Conservation (phyloP, 2,113 vertebrate genomes). For the Anser brachyrhynchus region DNA sequence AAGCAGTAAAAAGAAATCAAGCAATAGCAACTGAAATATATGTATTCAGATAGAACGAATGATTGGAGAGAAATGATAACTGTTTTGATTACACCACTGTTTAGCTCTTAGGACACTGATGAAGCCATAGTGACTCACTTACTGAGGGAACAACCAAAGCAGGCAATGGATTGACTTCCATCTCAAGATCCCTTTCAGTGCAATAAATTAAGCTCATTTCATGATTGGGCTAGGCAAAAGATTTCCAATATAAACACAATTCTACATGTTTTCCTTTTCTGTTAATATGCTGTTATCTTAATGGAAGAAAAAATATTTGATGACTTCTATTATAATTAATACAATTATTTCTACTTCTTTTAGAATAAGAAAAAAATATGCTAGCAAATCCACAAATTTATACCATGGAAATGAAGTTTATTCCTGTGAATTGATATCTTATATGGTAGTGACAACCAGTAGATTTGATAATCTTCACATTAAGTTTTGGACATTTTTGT, state of each 20-base stretch:
- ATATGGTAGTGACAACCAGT: background rate
- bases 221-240: background rate
- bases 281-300: background rate
- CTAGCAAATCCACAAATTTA: background rate
- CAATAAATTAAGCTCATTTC: background rate
- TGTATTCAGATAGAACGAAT: background rate
- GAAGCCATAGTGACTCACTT: background rate
- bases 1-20: conserved; percentile 1
- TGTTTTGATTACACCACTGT: background rate
- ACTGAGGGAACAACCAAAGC: background rate
- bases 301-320: background rate
- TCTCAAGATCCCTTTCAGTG: background rate
- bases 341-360: background rate
- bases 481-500: background rate
- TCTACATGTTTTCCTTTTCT: background rate
- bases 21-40: background rate
- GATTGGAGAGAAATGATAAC: background rate
- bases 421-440: background rate
- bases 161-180: background rate
- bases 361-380: background rate
- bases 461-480: background rate
- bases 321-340: background rate
- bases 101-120: conserved; percentile 3
- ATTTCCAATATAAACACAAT: background rate
- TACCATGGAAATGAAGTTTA: background rate